Evolutionary conservation across 2,888 invertebrate species (phyloP), one percentile per base, ranked within the genome.

Genomic region (Mythimna ferrago): DNA sequence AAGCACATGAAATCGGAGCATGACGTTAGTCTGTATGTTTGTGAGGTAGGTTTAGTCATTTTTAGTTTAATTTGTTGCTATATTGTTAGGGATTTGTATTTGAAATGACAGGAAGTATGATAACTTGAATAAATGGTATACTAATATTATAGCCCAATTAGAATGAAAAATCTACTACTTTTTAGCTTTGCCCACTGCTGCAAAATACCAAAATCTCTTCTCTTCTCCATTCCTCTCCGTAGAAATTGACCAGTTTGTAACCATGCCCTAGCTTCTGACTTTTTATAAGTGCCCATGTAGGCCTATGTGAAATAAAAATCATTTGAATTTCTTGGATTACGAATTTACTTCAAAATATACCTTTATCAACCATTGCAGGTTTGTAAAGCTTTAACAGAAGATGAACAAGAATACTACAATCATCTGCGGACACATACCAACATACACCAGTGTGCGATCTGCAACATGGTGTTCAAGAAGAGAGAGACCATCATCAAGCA

Each of bases 1-100:
- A 90, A 92, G 10, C 96, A 96, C 73, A 94, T 94, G 93, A 93
- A 92, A 85, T 67, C 56, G 5, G 91, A 89, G n/a, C 96, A 96
- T 88, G 85, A 91, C 66, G 82, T 93, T 62, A 88, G 89, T 73
- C 83, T 95, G 6, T 94, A 89, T 84, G 87, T 93, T 68, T 96
- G 96, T 86, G 93, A 94, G 92, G 96, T 96, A 78, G 71, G 87
- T 85, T 38, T 35, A 2, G 21, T 16, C 0, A 53, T 41, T n/a
- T 11, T 11, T 21, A n/a, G 1, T 44, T 19, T 58, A 10, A 32
- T 61, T 73, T 64, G 2, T 21, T 35, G 54, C 14, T 41, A 56
- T 74, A 60, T 3, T 21, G 11, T 4, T 38, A 16, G 6, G 51
- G 9, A 53, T 53, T n/a, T n/a, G 51, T n/a, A 53, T n/a, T 1